These are phyloP conservation scores for Portevinia maculata DNA, from an alignment of 2,888 invertebrate genomes.

Conservation along the genomic window DNA sequence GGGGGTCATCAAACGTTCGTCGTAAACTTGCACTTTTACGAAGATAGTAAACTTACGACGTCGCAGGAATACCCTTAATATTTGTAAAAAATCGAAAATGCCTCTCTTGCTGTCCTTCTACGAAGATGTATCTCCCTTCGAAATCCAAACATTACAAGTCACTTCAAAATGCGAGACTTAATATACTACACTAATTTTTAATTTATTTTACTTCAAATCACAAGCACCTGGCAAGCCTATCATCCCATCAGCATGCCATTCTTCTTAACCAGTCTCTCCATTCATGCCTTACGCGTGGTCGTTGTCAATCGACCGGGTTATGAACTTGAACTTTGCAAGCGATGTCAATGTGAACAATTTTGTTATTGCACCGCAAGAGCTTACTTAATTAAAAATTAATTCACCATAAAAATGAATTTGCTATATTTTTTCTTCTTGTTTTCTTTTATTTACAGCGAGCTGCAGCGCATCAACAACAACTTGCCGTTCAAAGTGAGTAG, in stretches of 20 bases:
- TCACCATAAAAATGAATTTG: slow-evolving; percentile 21
- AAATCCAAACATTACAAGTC: no score
- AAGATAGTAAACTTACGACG: no score
- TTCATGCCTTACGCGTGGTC: slow-evolving; percentile 1
- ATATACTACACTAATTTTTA: no score
- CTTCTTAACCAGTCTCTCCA: neutral
- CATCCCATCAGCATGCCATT: neutral
- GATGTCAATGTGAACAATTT: neutral
- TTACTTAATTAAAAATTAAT: neutral
- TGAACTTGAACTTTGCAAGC: slow-evolving; percentile 40
- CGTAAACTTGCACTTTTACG: no score
- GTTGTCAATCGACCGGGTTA: slow-evolving; percentile 7
- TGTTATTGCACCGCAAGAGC: slow-evolving; percentile 6
- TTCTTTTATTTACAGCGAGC: slow-evolving; percentile 87
- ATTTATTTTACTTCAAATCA: no score
- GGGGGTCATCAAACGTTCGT: no score
- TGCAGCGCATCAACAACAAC: slow-evolving; percentile 86
- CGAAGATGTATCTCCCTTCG: no score
- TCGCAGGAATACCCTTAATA: no score
- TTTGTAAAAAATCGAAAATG: no score
- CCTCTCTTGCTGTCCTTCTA: no score
- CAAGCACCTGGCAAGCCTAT: neutral
- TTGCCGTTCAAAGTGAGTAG: slow-evolving; percentile 84
- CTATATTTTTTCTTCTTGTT: slow-evolving; percentile 62
- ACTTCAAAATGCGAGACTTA: no score